Conservation (phyloP, 1,140 invertebrate genomes). For the Contarinia nasturtii region DNA sequence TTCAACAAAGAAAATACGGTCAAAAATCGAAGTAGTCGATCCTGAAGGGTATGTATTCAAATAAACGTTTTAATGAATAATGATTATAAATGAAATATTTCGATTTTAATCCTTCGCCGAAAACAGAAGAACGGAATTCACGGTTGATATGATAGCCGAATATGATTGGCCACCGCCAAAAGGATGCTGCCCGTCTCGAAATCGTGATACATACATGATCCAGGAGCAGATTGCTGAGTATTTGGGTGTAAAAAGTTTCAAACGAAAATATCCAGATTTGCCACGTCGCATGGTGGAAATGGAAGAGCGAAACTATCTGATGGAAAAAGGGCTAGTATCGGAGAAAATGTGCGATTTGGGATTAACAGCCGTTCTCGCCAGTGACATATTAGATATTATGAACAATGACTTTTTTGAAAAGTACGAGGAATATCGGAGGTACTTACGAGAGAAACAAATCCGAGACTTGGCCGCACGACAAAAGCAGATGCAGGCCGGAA, state of each 20-base stretch:
- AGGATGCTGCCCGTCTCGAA: slow-evolving; percentile 35
- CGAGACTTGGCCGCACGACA: slow-evolving; percentile 19
- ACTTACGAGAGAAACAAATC: slow-evolving; percentile 56
- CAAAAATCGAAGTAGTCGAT: slow-evolving; percentile 55
- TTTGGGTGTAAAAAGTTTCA: slow-evolving; percentile 85
- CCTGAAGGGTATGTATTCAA: slow-evolving; percentile 30
- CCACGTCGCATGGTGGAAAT: slow-evolving; percentile 66
- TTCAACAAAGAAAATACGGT: slow-evolving; percentile 40
- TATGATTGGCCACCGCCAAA: slow-evolving; percentile 73
- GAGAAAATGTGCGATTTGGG: slow-evolving; percentile 86
- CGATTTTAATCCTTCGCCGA: slow-evolving; percentile 3
- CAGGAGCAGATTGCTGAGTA: slow-evolving; percentile 79
- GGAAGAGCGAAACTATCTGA: slow-evolving; percentile 75
- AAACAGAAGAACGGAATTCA: slow-evolving; percentile 43
- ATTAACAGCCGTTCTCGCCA: slow-evolving; percentile 74
- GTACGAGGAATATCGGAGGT: slow-evolving; percentile 78
- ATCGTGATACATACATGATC: slow-evolving; percentile 58
- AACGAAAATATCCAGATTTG: slow-evolving; percentile 84
- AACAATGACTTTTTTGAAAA: slow-evolving; percentile 85
- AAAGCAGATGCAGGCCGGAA: slow-evolving; percentile 30
- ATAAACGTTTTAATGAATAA: slow-evolving; percentile 1
- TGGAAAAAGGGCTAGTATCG: slow-evolving; percentile 65
- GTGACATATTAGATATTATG: slow-evolving; percentile 89
- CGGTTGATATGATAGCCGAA: slow-evolving; percentile 74
- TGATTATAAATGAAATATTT: slow-evolving; percentile 4